Evolutionary conservation across 2,113 vertebrate genomes (phyloP), one percentile per base, ranked within the genome.

Genomic region (Apistogramma diplotaenia): DNA sequence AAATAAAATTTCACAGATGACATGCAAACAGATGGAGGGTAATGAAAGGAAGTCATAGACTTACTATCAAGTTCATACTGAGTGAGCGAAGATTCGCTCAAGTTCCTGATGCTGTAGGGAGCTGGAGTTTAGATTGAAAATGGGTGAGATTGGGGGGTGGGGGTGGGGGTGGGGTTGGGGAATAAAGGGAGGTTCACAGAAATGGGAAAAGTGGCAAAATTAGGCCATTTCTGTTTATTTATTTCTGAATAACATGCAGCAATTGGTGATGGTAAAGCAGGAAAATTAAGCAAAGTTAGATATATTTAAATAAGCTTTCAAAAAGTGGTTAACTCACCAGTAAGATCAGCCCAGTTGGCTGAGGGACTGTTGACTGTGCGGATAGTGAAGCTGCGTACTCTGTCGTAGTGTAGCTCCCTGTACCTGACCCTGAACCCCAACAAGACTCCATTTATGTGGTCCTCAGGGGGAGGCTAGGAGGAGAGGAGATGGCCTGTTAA

Each of bases 21-120:
- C 53, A 82, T 6, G 25, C 51, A 77, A 77, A 85, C 59, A 89
- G 58, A 84, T 54, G 76, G 51, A 79, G 74, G 75, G 19, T 12
- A 60, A 80, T 19, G 51, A 27, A 61, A 33, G 35, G 21, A 25
- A 72, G 29, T 4, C 31, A 31, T 18, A 55, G 74, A 99, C 98
- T 99, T 97, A 99, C 98, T 98, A 94, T 99, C 96, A 90, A 99
- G 95, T 92, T 99, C 96, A 40, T 99, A 99, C 79, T 99, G 97
- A 27, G 97, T 99, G 94, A 99, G 97, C 67, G 96, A 94, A 79
- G 97, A 97, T 89, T 98, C 96, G 79, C 95, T 99, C 93, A 99
- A 94, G 95, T 99, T 99, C 94, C 96, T 94, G 92, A 97, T 70
- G 82, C 96, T 94, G 92, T 98, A 99, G 53, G 92, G 91, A 31